Base-by-base conservation (phyloP, 2,113 vertebrate genomes). In the Urocynchramus pylzowi region DNA sequence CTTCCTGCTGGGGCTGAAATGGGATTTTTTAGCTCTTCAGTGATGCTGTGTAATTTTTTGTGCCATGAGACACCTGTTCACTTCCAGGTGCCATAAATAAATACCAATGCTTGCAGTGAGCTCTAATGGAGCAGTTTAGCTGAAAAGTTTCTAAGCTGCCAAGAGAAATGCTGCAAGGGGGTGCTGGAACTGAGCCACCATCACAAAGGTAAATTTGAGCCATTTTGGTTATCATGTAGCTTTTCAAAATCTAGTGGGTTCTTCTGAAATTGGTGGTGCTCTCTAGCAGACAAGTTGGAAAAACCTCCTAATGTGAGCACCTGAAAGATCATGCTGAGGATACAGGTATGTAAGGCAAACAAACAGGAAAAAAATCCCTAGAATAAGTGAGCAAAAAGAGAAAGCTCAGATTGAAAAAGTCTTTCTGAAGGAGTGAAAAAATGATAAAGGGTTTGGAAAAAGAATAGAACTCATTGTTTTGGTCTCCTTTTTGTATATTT, bases 201-300 rank as follows among this genome's bases (percentile, higher is more conserved):
- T 4, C 57, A 76, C 8, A 68, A 28, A 88, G 28, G 57, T 41
- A 86, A 53, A 50, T 26, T 31, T 39, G 28, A 79, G 17, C 10
- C 5, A 16, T 61, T 65, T 68, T 79, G 13, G 6, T 45, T n/a
- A 56, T 13, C 6, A 0, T 7, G 3, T 0, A 33, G 30, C 4
- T 74, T 64, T 84, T 35, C 5, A 53, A 42, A 77, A n/a, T 18
- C 5, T 30, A 9, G 6, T 7, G 6, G 11, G 2, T 24, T 84
- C 24, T 75, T 82, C 59, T 57, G 65, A 57, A 18, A 7, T 67
- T 44, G 37, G 18, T 84, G 59, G n/a, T 84, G 42, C 22, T 84
- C 15, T 74, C 20, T 87, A 44, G 63, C 31, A 64, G 71, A 30
- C 2, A 18, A 47, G 11, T 60, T 75, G 37, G 47, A 77, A 41